Evolutionary conservation across 2,797 vertebrate genomes (phyloP).

Genomic region (Cyprinodon diabolis): DNA sequence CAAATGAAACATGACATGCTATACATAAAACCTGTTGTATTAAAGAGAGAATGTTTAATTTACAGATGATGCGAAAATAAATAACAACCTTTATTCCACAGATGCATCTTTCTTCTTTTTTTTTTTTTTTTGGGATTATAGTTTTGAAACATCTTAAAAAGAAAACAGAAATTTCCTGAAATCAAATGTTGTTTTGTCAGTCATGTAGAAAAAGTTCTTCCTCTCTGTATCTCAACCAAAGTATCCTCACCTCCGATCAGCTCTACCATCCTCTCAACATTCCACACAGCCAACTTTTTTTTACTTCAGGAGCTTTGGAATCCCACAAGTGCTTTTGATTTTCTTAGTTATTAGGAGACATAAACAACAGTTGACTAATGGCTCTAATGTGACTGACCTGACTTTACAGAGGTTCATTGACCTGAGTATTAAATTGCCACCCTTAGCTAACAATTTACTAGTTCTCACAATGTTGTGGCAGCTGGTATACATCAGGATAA

Average conservation of each 20-base stretch:
- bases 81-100: constrained; percentile 4
- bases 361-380: constrained; percentile 57
- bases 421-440: constrained; percentile 44
- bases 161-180: constrained; percentile 58
- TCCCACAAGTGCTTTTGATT: constrained; percentile 54
- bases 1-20: background rate
- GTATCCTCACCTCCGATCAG: constrained; percentile 24
- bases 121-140: background rate
- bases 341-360: constrained; percentile 51
- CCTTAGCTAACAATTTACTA: constrained; percentile 27
- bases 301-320: constrained; percentile 52
- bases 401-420: constrained; percentile 44
- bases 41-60: background rate
- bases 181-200: constrained; percentile 50
- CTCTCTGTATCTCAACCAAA: constrained; percentile 8
- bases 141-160: constrained; percentile 32
- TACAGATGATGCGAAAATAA: background rate
- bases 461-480: constrained; percentile 40
- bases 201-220: constrained; percentile 43
- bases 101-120: constrained; percentile 7
- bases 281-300: constrained; percentile 30
- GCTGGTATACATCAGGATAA: constrained; percentile 52
- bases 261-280: constrained; percentile 18
- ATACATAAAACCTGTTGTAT: background rate
- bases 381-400: constrained; percentile 47